Conservation (phyloP, 2,797 vertebrate species). For the Gouania willdenowi region DNA sequence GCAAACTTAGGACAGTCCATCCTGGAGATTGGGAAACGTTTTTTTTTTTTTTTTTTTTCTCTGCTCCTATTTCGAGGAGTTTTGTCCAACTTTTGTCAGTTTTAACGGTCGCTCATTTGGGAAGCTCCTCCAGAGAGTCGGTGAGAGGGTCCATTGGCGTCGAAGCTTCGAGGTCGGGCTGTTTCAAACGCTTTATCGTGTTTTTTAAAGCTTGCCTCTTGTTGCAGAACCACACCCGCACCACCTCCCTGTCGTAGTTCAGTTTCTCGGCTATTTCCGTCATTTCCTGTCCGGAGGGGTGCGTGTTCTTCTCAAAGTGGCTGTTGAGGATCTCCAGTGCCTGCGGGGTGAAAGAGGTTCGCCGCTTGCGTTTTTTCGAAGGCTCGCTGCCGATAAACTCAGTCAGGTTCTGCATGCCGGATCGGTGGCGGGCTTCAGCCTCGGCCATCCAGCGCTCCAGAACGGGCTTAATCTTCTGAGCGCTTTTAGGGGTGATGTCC, state of each 20-base stretch:
- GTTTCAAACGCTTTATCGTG: slow-evolving; percentile 99
- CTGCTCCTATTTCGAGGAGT: too few relatives aligned
- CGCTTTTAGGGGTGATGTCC: slow-evolving; percentile 99
- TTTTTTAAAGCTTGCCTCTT: slow-evolving; percentile 99
- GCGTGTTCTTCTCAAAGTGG: slow-evolving; percentile 99
- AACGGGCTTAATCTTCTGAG: slow-evolving; percentile 99
- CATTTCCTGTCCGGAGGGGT: slow-evolving; percentile 99
- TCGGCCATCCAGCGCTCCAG: slow-evolving; percentile 99
- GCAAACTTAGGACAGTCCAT: slow-evolving; percentile 64
- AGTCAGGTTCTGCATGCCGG: slow-evolving; percentile 99
- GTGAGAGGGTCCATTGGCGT: slow-evolving; percentile 89
- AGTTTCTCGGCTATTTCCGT: slow-evolving; percentile 99
- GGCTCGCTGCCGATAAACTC: slow-evolving; percentile 99
- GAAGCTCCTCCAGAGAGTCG: slow-evolving; percentile 92
- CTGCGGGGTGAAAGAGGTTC: slow-evolving; percentile 99
- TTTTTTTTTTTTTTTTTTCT: too few relatives aligned
- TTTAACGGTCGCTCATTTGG: slow-evolving; percentile 71
- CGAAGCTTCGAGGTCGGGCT: slow-evolving; percentile 83
- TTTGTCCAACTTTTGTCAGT: slow-evolving; percentile 60
- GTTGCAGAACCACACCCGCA: slow-evolving; percentile 99
- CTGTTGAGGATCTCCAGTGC: slow-evolving; percentile 99
- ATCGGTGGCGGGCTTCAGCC: slow-evolving; percentile 99
- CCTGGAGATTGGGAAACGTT: slow-evolving; percentile 51
- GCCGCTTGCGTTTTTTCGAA: slow-evolving; percentile 99
- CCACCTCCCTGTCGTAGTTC: slow-evolving; percentile 99